phyloP scores from a whole-genome alignment of 2,113 vertebrate genomes.

The Antigone vipio region DNA sequence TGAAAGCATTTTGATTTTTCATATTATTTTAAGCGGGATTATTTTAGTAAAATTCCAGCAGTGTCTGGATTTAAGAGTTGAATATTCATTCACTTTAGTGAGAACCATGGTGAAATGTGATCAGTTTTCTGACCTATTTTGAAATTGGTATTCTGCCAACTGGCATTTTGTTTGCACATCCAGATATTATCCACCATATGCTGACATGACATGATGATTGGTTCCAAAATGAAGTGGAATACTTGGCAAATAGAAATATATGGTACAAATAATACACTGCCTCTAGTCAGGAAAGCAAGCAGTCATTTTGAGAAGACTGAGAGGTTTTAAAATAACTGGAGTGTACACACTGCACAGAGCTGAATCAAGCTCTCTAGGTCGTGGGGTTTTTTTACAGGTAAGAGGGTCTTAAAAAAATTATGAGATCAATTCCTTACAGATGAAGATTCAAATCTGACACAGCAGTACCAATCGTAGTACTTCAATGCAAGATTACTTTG shows the following conservation, averaged over 20 bases:
- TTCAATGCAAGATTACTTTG: conserved; percentile 12
- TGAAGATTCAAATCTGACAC: background rate
- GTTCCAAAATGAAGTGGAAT: conserved; percentile 65
- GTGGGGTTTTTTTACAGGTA: background rate
- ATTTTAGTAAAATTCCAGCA: background rate
- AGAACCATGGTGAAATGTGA: conserved; percentile 44
- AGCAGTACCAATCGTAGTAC: background rate
- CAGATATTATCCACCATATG: conserved; percentile 68
- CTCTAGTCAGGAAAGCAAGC: conserved; percentile 38
- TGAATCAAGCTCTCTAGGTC: background rate
- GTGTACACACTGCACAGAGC: background rate
- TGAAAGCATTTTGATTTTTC: background rate
- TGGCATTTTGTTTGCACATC: conserved; percentile 67
- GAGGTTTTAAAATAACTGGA: conserved; percentile 31
- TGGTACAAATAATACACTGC: conserved; percentile 56
- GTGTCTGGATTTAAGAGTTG: background rate
- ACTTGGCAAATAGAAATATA: conserved; percentile 67
- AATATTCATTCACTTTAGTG: conserved; percentile 23
- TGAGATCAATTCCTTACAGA: background rate
- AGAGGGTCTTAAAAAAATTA: background rate
- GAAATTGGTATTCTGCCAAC: conserved; percentile 58
- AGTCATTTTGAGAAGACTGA: conserved; percentile 31
- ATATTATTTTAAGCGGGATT: background rate
- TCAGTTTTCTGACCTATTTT: conserved; percentile 65
- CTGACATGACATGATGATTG: conserved; percentile 67